Percentiles rank a stretch among this genome's conserved stretches.
Evolutionary conservation across 2,797 vertebrate genomes (phyloP).

Genomic region (Acanthurus lineatus): DNA sequence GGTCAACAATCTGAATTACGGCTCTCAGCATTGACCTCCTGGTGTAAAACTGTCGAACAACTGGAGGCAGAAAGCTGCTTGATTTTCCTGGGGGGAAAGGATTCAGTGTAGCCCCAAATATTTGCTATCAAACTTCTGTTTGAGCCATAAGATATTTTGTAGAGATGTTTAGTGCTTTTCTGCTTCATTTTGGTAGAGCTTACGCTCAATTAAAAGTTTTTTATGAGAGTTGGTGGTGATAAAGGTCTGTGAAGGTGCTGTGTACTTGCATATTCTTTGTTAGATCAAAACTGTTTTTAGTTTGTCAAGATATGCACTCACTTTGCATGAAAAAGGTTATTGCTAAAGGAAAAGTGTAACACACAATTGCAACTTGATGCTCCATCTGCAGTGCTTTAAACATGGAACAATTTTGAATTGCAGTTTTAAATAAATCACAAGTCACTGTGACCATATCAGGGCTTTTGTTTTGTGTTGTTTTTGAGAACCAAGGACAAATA

Average conservation of each 20-base stretch:
- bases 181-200: conserved; percentile 21
- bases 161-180: conserved; percentile 10
- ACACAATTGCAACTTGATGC: not conserved
- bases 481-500: conserved; percentile 16
- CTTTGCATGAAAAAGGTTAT: not conserved
- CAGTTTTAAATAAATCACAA: conserved; percentile 9
- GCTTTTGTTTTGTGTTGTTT: not conserved
- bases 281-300: not conserved
- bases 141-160: conserved; percentile 34
- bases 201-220: not conserved
- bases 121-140: conserved; percentile 29
- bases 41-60: conserved; percentile 61
- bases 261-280: not conserved
- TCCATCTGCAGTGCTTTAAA: not conserved
- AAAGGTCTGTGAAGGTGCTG: not conserved
- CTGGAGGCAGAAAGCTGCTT: conserved; percentile 48
- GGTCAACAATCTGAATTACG: conserved; percentile 75
- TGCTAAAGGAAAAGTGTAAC: not conserved
- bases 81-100: conserved; percentile 29
- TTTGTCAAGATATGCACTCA: not conserved
- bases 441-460: conserved; percentile 2
- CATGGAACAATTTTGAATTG: not conserved
- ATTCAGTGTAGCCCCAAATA: conserved; percentile 31
- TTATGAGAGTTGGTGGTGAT: not conserved
- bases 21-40: conserved; percentile 59